Base-by-base conservation (phyloP, 2,113 vertebrate species). In the Pagrus major region DNA sequence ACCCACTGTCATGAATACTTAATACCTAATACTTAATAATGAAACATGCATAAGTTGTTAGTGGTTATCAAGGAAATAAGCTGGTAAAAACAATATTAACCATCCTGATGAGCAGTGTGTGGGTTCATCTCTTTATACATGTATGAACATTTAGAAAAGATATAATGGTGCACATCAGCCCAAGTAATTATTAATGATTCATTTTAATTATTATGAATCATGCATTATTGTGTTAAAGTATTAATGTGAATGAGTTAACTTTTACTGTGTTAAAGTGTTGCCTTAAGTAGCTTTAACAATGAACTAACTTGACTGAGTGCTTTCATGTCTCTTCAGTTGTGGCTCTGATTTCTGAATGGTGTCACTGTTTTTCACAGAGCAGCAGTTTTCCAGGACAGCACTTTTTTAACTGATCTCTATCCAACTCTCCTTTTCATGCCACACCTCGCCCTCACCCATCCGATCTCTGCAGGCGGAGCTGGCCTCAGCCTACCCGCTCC, bases 351-450 rank as follows among this genome's bases (percentile, higher is more conserved):
- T 73, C 39, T 83, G 47, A 83, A n/a, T 15, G 41, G 39, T 10
- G 16, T 35, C 15, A 14, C 37, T 2, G 14, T 60, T 76, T 77
- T 80, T 55, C 52, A 59, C 76, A 67, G 47, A 58, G 25, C 73
- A 81, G 71, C 80, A 69, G 41, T 77, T 73, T 86, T 76, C 56
- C 75, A 71, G 39, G 44, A 15, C 72, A 80, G 73, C 73, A 63
- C 37, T 46, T 60, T 78, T 70, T 69, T 46, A 52, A 76, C 78
- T 31, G 23, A 74, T 74, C 31, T 61, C 52, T 59, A n/a, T 75
- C 33, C 52, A 39, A 54, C 44, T 55, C 51, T 41, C 35, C 55
- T 23, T 12, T 44, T 16, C 2, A 20, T 71, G 65, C 37, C 23
- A 63, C 71, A 12, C 12, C 23, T 78, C 21, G 23, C 23, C 42